Base-by-base conservation (phyloP, 2,797 vertebrate species). In the Falco novaeseelandiae region DNA sequence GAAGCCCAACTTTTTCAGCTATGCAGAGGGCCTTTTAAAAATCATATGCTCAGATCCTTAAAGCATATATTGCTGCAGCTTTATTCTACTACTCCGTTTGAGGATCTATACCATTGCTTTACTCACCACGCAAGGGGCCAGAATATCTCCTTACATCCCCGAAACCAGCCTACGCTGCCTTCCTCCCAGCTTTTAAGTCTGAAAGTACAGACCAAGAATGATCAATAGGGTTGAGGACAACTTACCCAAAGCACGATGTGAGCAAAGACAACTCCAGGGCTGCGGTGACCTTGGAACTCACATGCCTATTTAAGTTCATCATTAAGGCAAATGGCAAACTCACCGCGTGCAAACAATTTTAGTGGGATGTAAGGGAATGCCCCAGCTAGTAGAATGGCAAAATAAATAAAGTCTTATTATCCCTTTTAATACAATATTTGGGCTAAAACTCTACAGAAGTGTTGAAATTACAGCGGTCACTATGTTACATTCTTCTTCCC, bases 151-250 rank as follows among this genome's bases (percentile, higher is more conserved):
- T 81, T n/a, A 51, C 44, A 44, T 48, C 40, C 23, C 82, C 76
- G 79, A 77, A 83, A 93, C 34, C 67, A 67, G 62, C 44, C 62
- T 84, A 46, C 40, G 44, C 26, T 92, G 66, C 38, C 65, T 86
- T 95, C 32, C 52, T 90, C 40, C 38, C n/a, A n/a, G 34, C 61
- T 89, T 89, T 97, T 89, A 93, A 90, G 59, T 62, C 65, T 88
- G 81, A 49, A 92, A 83, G 52, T 29, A 59, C 34, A 89, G 89
- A 82, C 63, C 77, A 49, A 51, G 29, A 74, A 74, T 74, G 85
- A 96, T 96, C 92, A 95, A 91, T 92, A 94, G 87, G 86, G 69
- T 83, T 46, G 46, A 83, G 70, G 84, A 92, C 36, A 77, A 62
- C 48, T 84, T 74, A 83, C 69, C 46, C 69, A 82, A 95, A 83